These are phyloP conservation scores for Belonocnema kinseyi DNA, from an alignment of 1,140 invertebrate species.

Conservation along the genomic window DNA sequence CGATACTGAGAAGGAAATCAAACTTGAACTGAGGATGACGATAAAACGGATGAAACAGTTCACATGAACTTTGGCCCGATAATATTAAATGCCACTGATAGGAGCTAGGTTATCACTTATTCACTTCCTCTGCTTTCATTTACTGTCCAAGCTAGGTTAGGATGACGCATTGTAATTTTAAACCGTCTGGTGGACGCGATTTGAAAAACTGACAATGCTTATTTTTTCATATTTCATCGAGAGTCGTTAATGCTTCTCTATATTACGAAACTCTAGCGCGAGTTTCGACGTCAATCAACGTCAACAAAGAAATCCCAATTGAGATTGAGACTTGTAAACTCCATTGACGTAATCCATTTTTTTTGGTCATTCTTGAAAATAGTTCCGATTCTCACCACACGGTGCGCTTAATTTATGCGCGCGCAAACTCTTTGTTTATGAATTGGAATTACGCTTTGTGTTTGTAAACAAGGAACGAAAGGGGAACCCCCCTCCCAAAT, in stretches of 20 bases:
- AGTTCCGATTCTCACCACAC: no score
- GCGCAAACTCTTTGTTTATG: no score
- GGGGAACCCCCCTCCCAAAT: no score
- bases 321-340: no score
- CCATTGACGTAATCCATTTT: no score
- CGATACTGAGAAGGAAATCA: background rate
- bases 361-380: no score
- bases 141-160: background rate
- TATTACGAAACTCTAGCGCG: background rate
- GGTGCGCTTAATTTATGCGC: no score
- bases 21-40: background rate
- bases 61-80: slow-evolving; percentile 9
- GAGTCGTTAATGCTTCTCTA: background rate
- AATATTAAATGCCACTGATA: background rate
- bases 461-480: no score
- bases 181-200: background rate
- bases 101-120: background rate
- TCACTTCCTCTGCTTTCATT: background rate
- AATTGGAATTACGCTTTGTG: no score
- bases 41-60: background rate
- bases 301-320: no score
- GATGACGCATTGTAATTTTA: background rate
- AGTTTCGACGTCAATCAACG: background rate
- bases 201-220: background rate
- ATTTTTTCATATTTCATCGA: background rate